phyloP scores from a whole-genome alignment of 2,797 vertebrate genomes.

The Schizopygopsis malacanthus region DNA sequence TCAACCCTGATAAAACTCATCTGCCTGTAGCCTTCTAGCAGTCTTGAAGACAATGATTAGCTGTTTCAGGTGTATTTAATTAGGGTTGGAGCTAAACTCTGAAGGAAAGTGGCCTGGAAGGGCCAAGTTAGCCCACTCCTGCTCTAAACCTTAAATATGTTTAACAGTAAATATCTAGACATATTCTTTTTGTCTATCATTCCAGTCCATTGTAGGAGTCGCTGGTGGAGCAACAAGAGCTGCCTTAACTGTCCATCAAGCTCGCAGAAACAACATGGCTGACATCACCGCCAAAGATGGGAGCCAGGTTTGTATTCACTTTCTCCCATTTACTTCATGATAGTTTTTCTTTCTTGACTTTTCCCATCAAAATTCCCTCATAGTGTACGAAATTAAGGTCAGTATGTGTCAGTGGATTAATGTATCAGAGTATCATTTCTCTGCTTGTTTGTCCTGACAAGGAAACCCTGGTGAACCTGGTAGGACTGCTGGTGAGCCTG shows the following conservation, averaged over 20 bases:
- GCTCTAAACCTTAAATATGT: not conserved
- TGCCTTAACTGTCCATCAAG: slow-evolving; percentile 90
- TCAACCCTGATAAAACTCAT: too few species aligned
- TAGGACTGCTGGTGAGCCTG: slow-evolving; percentile 86
- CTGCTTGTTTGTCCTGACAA: slow-evolving; percentile 57
- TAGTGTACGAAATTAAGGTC: not conserved
- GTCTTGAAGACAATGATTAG: too few species aligned
- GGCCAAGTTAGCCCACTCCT: too few species aligned
- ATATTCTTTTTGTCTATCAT: slow-evolving; percentile 8
- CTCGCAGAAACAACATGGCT: slow-evolving; percentile 92
- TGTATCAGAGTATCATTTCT: not conserved
- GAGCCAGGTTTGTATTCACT: slow-evolving; percentile 82
- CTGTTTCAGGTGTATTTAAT: too few species aligned
- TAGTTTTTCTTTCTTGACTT: not conserved
- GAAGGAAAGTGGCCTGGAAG: too few species aligned
- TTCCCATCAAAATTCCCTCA: not conserved
- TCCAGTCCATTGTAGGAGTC: slow-evolving; percentile 88
- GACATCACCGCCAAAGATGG: slow-evolving; percentile 94
- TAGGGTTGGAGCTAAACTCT: too few species aligned
- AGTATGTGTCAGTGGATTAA: not conserved
- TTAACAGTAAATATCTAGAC: not conserved
- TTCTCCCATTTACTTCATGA: not conserved
- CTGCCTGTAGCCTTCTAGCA: too few species aligned
- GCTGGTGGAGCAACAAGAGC: slow-evolving; percentile 92
- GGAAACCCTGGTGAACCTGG: slow-evolving; percentile 91